Evolutionary conservation across 2,113 vertebrate species (phyloP), one percentile per base, ranked within the genome.

Genomic region (Natator depressus): DNA sequence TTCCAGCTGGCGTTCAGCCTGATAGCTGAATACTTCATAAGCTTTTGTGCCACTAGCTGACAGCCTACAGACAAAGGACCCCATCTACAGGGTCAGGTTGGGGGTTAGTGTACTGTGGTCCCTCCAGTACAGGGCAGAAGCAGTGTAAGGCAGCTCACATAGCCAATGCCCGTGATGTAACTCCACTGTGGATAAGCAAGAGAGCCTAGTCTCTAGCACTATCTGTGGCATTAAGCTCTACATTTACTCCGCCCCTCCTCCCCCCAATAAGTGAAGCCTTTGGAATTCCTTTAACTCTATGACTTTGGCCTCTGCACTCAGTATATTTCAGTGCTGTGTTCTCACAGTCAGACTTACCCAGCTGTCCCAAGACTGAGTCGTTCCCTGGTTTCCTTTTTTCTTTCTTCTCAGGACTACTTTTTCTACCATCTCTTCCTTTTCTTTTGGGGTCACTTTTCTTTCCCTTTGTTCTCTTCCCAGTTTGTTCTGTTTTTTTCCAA

Each of bases 361-460:
- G 98, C 95, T 99, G 99, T 98, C 99, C 99, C 93, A 99, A 98
- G 38, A 99, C 98, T n/a, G 99, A 99, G 96, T 98, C 98, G 14
- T 98, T 98, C 92, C 99, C 98, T 83, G 99, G 97, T 98, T 99
- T 99, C 98, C 99, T 98, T 97, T 98, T 99, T 97, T 99, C 99
- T 97, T 99, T 99, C 98, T 99, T 99, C 98, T 99, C 99, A 0
- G 99, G 98, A 92, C 99, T 99, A 98, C 90, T 98, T 97, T 99
- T 99, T 95, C 98, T 98, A 90, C 98, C 98, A 97, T 99, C 99
- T 82, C 98, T 99, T 94, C 98, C 98, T 98, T 98, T 99, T 95
- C 98, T 99, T 98, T 99, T 99, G 2, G 98, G 98, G 96, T 99
- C 98, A 94, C 97, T 99, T 98, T 98, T 99, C 97, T 98, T 99